A percentile compares a stretch with the other conserved stretches of the same genome.
Evolutionary conservation across 2,797 vertebrate species (phyloP).

Genomic region (Pteropus rufus): DNA sequence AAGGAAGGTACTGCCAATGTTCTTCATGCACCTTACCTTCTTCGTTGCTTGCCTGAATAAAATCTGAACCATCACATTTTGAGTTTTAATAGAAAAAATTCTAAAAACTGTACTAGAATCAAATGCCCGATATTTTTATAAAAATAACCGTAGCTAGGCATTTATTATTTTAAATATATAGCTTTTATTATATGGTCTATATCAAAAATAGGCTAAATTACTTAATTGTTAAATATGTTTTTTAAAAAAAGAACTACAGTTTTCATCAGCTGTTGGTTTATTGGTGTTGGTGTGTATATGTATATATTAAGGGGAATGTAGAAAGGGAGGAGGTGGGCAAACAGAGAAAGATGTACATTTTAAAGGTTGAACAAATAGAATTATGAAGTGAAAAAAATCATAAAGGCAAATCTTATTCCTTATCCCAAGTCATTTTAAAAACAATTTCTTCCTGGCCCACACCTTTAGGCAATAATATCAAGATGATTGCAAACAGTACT

Average conservation of each 20-base stretch:
- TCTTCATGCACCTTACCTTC: not conserved
- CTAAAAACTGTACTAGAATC: not conserved
- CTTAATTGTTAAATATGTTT: not conserved
- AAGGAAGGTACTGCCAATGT: not conserved
- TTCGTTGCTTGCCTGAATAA: not conserved
- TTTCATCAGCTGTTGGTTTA: not conserved
- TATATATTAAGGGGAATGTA: too few species aligned
- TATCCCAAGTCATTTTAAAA: not conserved
- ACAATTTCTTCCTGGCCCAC: not conserved
- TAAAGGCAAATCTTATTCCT: not conserved
- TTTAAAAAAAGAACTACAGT: not conserved
- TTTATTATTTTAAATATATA: not conserved
- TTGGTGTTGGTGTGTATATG: not conserved
- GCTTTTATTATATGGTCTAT: not conserved
- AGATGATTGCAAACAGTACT: not conserved
- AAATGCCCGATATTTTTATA: not conserved
- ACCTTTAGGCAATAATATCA: not conserved
- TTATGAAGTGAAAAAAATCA: not conserved
- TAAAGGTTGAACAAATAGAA: not conserved
- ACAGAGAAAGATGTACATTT: not conserved
- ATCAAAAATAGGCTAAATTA: slow-evolving; percentile 16
- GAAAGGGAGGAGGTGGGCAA: not conserved
- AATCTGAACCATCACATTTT: not conserved
- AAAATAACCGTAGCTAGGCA: not conserved
- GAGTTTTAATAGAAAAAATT: not conserved